Conservation (phyloP, 2,113 vertebrate genomes). For the Dasypus novemcinctus region DNA sequence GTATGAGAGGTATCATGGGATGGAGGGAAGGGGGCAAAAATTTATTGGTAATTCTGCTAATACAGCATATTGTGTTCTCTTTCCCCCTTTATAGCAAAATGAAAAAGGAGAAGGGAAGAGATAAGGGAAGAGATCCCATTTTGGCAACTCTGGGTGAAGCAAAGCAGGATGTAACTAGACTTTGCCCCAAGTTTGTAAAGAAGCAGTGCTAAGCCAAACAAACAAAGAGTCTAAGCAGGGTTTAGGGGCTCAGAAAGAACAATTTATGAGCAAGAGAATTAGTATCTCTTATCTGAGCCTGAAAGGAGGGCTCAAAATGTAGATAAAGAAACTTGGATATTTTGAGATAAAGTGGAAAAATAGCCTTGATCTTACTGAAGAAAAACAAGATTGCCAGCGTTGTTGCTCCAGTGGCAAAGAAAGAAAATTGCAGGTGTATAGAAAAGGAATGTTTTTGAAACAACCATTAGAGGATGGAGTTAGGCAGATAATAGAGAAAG, state of each 20-base stretch:
- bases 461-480: not conserved
- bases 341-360: not conserved
- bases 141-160: slow-evolving; percentile 86
- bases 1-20: not conserved
- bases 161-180: slow-evolving; percentile 86
- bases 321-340: not conserved
- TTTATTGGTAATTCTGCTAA: not conserved
- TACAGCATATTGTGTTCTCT: slow-evolving; percentile 1
- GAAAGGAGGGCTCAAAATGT: not conserved
- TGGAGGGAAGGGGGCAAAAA: not conserved
- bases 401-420: not conserved
- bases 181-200: slow-evolving; percentile 86
- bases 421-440: not conserved
- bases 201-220: slow-evolving; percentile 85
- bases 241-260: not conserved
- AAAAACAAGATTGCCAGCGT: not conserved
- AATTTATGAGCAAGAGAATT: not conserved
- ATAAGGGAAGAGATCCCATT: slow-evolving; percentile 87
- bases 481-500: slow-evolving; percentile 1
- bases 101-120: slow-evolving; percentile 87
- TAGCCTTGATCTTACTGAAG: not conserved
- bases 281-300: not conserved
- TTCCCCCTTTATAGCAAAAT: slow-evolving; percentile 79
- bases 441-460: slow-evolving; percentile 41
- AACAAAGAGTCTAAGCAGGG: slow-evolving; percentile 82